Percentiles rank a stretch among this genome's conserved stretches.
These are phyloP conservation scores for Crambe crambe DNA, from an alignment of 37 sponge, comb jelly and placozoan genomes.

Conservation along the genomic window DNA sequence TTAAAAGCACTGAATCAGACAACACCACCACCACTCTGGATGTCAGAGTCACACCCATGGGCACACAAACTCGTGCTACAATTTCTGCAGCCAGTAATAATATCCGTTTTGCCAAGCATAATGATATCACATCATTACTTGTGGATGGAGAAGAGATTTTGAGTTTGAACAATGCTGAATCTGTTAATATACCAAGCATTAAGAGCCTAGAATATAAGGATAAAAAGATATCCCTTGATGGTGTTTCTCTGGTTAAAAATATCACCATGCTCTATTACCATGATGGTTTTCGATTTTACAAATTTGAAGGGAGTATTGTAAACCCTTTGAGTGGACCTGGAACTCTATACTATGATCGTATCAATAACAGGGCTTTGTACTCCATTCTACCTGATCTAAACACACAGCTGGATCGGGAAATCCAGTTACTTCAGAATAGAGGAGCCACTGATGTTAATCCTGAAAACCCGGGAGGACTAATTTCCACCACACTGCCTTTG, in stretches of 20 bases:
- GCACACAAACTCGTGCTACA: background rate
- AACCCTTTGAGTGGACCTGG: background rate
- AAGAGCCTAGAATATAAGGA: background rate
- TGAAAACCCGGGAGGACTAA: background rate
- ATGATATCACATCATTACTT: background rate
- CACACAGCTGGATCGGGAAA: background rate
- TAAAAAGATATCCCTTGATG: background rate
- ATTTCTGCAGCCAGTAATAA: background rate
- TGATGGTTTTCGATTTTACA: conserved; percentile 22
- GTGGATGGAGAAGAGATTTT: conserved; percentile 9
- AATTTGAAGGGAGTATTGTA: background rate
- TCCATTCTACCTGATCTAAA: background rate
- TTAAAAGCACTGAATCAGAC: conserved; percentile 1
- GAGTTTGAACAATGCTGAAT: background rate
- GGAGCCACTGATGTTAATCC: background rate
- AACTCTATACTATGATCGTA: background rate
- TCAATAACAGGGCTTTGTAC: background rate
- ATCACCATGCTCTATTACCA: background rate
- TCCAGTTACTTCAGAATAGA: background rate
- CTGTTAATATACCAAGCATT: background rate
- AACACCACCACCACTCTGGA: background rate
- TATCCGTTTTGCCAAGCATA: background rate
- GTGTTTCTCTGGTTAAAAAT: background rate
- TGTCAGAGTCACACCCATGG: background rate
- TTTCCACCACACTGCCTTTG: no score